These are phyloP conservation scores for Acleris cristana DNA, from an alignment of 2,888 invertebrate species.

Conservation along the genomic window DNA sequence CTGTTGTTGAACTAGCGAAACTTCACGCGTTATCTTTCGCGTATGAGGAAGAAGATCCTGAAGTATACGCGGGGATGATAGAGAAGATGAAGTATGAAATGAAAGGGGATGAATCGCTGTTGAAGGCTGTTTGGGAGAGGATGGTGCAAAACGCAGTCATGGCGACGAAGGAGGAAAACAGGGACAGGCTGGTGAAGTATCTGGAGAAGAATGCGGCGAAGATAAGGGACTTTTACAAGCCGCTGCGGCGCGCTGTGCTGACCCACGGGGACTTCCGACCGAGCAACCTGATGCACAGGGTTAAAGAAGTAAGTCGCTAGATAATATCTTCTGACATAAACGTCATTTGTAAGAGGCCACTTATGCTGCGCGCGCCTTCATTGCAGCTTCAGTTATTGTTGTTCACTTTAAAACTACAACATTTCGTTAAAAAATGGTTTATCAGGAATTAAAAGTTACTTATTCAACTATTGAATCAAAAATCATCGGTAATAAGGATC, in stretches of 20 bases:
- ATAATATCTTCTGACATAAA: neutral
- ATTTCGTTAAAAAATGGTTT: too few species aligned
- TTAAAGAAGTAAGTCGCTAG: conserved; percentile 8
- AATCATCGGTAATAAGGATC: too few species aligned
- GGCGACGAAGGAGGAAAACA: conserved; percentile 48
- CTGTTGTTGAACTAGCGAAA: conserved; percentile 60
- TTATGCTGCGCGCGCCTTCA: too few species aligned
- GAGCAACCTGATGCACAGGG: conserved; percentile 50
- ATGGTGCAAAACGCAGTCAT: conserved; percentile 40
- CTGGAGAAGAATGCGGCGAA: conserved; percentile 35
- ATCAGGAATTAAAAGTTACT: too few species aligned
- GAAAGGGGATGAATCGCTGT: conserved; percentile 30
- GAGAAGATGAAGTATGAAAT: conserved; percentile 42
- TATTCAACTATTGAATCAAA: too few species aligned
- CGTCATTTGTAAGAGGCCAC: too few species aligned
- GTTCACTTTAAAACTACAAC: too few species aligned
- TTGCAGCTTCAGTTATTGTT: too few species aligned
- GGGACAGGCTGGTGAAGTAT: conserved; percentile 45
- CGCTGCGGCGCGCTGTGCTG: conserved; percentile 48
- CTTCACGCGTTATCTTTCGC: conserved; percentile 70
- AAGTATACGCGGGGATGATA: conserved; percentile 51
- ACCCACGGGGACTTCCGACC: conserved; percentile 61
- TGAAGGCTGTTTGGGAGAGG: conserved; percentile 34
- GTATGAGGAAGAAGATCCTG: conserved; percentile 50
- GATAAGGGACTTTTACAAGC: conserved; percentile 41